Evolutionary conservation across 2,113 vertebrate species (phyloP), one percentile per base, ranked within the genome.

Genomic region (Pampusana beccarii): DNA sequence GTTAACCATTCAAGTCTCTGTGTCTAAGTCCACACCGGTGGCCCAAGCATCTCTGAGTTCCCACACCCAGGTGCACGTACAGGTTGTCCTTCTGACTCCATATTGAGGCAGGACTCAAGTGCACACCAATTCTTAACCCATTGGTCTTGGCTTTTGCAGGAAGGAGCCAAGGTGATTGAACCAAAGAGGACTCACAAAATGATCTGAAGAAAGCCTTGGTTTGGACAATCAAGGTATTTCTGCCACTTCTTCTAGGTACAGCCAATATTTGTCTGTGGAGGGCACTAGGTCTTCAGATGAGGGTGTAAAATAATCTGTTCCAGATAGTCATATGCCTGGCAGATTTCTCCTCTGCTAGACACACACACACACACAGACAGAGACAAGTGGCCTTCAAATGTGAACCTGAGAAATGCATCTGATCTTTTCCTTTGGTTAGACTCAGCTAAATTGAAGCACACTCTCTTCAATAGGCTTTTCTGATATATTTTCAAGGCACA

Each of bases 51-150:
- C 1, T 0, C 46, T 74, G 10, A 84, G 65, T 2, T 56, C 28
- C 21, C 25, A 69, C 48, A 60, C 64, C 26, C 26, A 64, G 23
- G 9, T 74, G 16, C 28, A 48, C 0, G 0, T 34, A 29, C n/a
- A 93, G 6, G 21, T 46, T 54, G 54, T 17, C 77, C 26, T 66
- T 69, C 21, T 40, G n/a, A 70, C 15, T 82, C 8, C 48, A 19
- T 72, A 31, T 21, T 53, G n/a, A 83, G 10, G 19, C 13, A 58
- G 28, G 31, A 57, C 36, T 58, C 48, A 64, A 64, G 29, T 6
- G 13, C 33, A 79, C 75, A 67, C 5, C 15, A 50, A 1, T 57
- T 77, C 26, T 65, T 40, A 66, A 21, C 7, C 11, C 25, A 25
- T 40, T 29, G 8, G 8, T 61, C 50, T 58, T 67, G 25, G 51